Base-by-base conservation (phyloP, 2,888 invertebrate genomes). In the Orthonevra nobilis region DNA sequence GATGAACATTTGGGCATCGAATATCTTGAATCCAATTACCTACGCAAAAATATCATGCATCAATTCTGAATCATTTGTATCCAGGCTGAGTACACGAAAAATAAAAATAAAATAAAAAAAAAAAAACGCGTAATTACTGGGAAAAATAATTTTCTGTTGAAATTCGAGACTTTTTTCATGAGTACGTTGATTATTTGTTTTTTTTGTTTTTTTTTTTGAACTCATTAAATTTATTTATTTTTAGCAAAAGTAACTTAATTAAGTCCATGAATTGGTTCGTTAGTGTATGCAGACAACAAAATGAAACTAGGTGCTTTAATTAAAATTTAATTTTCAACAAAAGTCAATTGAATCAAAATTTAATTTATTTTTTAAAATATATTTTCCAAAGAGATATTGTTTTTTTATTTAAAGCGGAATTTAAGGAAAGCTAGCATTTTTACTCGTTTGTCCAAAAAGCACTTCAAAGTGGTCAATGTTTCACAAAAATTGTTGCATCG, bases 11-110 rank as follows among this genome's bases (percentile, higher is more conserved):
- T 68, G 44, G 54, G 9, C 28, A 52, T 46, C 40, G 74, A 60
- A 60, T 60, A 40, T 61, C 64, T 64, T 44, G 10, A 58, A 73
- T 58, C 66, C n/a, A 66, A 52, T 58, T 66, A 73, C 26, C 20
- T 56, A 48, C 6, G 5, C 23, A 23, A 23, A 23, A 4, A 23
- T 23, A 23, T 23, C n/a, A n/a, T n/a, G n/a, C n/a, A n/a, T n/a
- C n/a, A n/a, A n/a, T n/a, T n/a, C n/a, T n/a, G n/a, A n/a, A n/a
- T n/a, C n/a, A n/a, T n/a, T n/a, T n/a, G n/a, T n/a, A n/a, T n/a
- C n/a, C n/a, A n/a, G n/a, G n/a, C n/a, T n/a, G n/a, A n/a, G n/a
- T n/a, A n/a, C n/a, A n/a, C n/a, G n/a, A n/a, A n/a, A n/a, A n/a
- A n/a, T 19, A 23, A 17, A 28, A 9, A 38, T n/a, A 14, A 4